phyloP scores from a whole-genome alignment of 2,888 invertebrate species.

The Labia minor region DNA sequence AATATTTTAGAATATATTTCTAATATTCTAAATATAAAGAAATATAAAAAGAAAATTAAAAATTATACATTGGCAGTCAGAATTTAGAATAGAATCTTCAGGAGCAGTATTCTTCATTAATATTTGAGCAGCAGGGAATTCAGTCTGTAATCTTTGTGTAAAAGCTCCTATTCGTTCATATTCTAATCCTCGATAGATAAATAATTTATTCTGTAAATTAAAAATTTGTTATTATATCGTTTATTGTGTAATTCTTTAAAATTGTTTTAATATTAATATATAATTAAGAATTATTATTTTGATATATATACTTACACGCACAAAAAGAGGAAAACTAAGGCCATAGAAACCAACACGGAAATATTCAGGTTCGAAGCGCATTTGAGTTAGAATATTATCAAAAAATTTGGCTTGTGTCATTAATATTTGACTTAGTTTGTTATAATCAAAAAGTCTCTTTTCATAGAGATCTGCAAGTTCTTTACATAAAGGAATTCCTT shows the following conservation, averaged over 20 bases:
- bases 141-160: slow-evolving; percentile 81
- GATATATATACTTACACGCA: slow-evolving; percentile 60
- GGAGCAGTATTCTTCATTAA: slow-evolving; percentile 86
- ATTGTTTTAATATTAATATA: slow-evolving; percentile 16
- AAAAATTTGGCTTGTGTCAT: slow-evolving; percentile 81
- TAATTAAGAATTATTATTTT: not conserved
- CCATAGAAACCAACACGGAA: slow-evolving; percentile 94
- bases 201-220: slow-evolving; percentile 71
- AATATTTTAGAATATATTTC: not conserved
- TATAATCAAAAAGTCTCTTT: slow-evolving; percentile 74
- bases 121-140: slow-evolving; percentile 90
- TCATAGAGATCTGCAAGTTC: slow-evolving; percentile 82
- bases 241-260: slow-evolving; percentile 22
- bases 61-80: slow-evolving; percentile 76
- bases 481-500: slow-evolving; percentile 83
- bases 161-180: slow-evolving; percentile 92
- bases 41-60: slow-evolving; percentile 28
- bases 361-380: slow-evolving; percentile 87
- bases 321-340: slow-evolving; percentile 84
- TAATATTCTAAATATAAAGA: not conserved
- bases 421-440: slow-evolving; percentile 71
- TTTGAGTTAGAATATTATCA: slow-evolving; percentile 77
- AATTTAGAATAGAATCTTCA: slow-evolving; percentile 72
- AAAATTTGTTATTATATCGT: slow-evolving; percentile 18
- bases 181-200: slow-evolving; percentile 89